These are phyloP conservation scores for Pseudomugil tenellus DNA, from an alignment of 2,797 vertebrate genomes.

Conservation along the genomic window DNA sequence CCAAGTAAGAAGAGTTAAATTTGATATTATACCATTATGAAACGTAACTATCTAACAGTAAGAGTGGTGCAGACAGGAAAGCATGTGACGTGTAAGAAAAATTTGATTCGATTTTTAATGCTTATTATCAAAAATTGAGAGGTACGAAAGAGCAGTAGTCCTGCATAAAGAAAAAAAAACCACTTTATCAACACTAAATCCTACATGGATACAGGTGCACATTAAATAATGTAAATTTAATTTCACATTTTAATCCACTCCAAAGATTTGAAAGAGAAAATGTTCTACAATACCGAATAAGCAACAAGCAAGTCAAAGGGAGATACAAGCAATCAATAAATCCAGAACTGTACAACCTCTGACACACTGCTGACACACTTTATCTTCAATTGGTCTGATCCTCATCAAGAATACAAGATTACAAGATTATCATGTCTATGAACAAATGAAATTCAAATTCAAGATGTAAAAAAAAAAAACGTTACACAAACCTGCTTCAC, in stretches of 20 bases:
- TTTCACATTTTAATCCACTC: not conserved
- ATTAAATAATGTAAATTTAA: not conserved
- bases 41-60: too few species aligned
- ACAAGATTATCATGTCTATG: not conserved
- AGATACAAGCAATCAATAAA: not conserved
- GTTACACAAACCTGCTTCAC: not conserved
- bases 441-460: not conserved
- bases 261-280: not conserved
- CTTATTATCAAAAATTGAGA: not conserved
- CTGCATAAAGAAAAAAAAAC: not conserved
- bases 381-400: not conserved
- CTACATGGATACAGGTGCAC: not conserved
- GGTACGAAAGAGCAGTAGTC: not conserved
- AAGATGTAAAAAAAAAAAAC: not conserved
- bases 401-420: not conserved
- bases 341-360: not conserved
- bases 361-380: not conserved
- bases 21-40: too few species aligned
- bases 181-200: not conserved
- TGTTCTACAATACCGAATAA: not conserved
- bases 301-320: not conserved
- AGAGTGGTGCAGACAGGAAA: too few species aligned
- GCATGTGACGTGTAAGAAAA: too few species aligned
- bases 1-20: too few species aligned
- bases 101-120: too few species aligned